Conservation (phyloP, 2,888 invertebrate species). For the Bunonema sp. region DNA sequence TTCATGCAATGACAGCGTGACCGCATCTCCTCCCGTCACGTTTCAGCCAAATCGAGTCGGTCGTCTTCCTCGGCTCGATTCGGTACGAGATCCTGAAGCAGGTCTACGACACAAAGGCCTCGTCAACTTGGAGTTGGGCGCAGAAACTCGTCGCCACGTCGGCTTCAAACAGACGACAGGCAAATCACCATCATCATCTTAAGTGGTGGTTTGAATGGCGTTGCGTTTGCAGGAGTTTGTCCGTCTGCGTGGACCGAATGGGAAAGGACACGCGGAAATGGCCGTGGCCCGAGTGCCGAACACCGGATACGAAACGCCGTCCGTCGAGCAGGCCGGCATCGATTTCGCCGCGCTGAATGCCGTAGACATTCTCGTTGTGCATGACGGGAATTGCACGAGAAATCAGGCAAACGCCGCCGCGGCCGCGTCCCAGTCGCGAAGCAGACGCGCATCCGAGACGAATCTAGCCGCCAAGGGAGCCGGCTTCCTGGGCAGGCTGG, state of each 20-base stretch:
- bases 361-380: not conserved
- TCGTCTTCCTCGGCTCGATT: slow-evolving; percentile 89
- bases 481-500: slow-evolving; percentile 6
- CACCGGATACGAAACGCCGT: slow-evolving; percentile 82
- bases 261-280: slow-evolving; percentile 82
- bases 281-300: slow-evolving; percentile 55
- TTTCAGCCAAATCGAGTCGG: slow-evolving; percentile 65
- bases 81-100: slow-evolving; percentile 88
- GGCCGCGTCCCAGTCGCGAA: slow-evolving; percentile 17
- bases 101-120: slow-evolving; percentile 71
- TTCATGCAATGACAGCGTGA: slow-evolving; percentile 6
- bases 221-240: slow-evolving; percentile 93
- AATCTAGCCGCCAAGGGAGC: slow-evolving; percentile 23
- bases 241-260: slow-evolving; percentile 88
- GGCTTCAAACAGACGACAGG: slow-evolving; percentile 52
- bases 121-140: slow-evolving; percentile 44
- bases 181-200: too few species aligned
- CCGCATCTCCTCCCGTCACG: too few species aligned
- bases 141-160: slow-evolving; percentile 28
- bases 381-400: slow-evolving; percentile 3
- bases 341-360: slow-evolving; percentile 16
- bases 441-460: slow-evolving; percentile 40
- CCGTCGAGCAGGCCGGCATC: slow-evolving; percentile 57
- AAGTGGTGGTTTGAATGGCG: too few species aligned
- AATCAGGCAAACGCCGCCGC: slow-evolving; percentile 5